These are phyloP conservation scores for Stegodyphus dumicola DNA, from an alignment of 1,140 invertebrate species.

Conservation along the genomic window DNA sequence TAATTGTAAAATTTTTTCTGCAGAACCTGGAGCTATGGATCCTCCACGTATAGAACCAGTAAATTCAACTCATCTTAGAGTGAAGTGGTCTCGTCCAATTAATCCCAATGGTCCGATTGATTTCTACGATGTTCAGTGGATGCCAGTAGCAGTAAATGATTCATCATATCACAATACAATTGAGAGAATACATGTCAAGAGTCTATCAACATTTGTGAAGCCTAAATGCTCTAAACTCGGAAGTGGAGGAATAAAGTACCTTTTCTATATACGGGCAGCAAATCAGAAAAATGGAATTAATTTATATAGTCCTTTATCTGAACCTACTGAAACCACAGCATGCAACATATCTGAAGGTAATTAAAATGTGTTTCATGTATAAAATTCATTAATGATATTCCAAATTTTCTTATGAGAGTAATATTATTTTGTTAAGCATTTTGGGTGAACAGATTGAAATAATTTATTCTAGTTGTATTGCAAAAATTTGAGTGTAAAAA, in stretches of 20 bases:
- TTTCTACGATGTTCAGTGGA: slow-evolving; percentile 32
- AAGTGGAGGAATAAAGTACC: slow-evolving; percentile 24
- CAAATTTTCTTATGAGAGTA: too few relatives aligned
- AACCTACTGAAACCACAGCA: slow-evolving; percentile 9
- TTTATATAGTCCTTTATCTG: slow-evolving; percentile 19
- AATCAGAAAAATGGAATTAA: slow-evolving; percentile 39
- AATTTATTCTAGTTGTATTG: too few relatives aligned
- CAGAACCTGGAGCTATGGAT: slow-evolving; percentile 47
- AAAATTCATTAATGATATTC: too few relatives aligned
- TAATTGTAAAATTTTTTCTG: not conserved
- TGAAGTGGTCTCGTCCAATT: slow-evolving; percentile 23
- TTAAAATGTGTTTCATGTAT: too few relatives aligned
- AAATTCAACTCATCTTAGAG: slow-evolving; percentile 35
- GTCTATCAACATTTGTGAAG: not conserved
- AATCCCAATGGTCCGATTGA: slow-evolving; percentile 50
- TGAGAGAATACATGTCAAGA: not conserved
- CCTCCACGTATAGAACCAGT: slow-evolving; percentile 37
- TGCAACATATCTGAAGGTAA: slow-evolving; percentile 43
- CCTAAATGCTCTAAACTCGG: too few relatives aligned
- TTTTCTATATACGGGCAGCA: slow-evolving; percentile 22
- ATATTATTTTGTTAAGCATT: too few relatives aligned
- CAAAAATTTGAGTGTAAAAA: too few relatives aligned
- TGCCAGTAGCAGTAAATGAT: slow-evolving; percentile 7
- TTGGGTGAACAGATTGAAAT: too few relatives aligned
- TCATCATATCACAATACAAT: not conserved